These are phyloP conservation scores for Microplitis mediator DNA, from an alignment of 1,140 invertebrate species.

Conservation along the genomic window DNA sequence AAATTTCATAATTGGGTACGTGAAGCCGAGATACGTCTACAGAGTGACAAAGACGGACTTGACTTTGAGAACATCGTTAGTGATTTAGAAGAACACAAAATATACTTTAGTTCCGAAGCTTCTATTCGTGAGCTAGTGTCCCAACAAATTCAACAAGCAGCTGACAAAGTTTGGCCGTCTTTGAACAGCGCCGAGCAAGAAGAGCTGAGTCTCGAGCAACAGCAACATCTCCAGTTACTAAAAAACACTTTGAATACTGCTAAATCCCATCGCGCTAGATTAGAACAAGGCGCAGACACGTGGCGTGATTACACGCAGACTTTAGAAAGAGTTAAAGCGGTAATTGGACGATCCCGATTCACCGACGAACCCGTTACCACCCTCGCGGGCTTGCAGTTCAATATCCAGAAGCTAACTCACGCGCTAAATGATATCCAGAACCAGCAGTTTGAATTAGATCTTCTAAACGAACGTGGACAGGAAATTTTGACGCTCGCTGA, in stretches of 20 bases:
- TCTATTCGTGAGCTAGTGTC: conserved; percentile 80
- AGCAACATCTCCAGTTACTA: conserved; percentile 76
- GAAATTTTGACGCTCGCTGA: conserved; percentile 72
- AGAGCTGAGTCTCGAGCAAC: conserved; percentile 77
- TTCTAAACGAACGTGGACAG: conserved; percentile 70
- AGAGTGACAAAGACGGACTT: conserved; percentile 80
- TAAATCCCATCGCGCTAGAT: conserved; percentile 73
- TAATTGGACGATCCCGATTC: conserved; percentile 75
- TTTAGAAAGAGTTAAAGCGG: conserved; percentile 75
- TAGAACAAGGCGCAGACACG: conserved; percentile 78
- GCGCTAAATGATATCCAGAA: conserved; percentile 77
- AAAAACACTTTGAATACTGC: conserved; percentile 83
- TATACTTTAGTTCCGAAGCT: conserved; percentile 80
- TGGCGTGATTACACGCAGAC: conserved; percentile 81
- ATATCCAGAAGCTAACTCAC: conserved; percentile 80
- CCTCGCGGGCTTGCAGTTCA: conserved; percentile 77
- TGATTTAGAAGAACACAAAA: conserved; percentile 85
- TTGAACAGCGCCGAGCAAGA: conserved; percentile 79
- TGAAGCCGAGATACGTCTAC: conserved; percentile 79
- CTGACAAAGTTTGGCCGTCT: conserved; percentile 87
- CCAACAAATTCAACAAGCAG: conserved; percentile 80
- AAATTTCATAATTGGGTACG: conserved; percentile 84
- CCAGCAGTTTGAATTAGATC: conserved; percentile 68
- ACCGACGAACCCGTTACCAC: conserved; percentile 77
- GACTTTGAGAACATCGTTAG: conserved; percentile 84